Base-by-base conservation (phyloP, 30 jellyfish, hydroid and myxozoan species). In the Sanderia malayensis region DNA sequence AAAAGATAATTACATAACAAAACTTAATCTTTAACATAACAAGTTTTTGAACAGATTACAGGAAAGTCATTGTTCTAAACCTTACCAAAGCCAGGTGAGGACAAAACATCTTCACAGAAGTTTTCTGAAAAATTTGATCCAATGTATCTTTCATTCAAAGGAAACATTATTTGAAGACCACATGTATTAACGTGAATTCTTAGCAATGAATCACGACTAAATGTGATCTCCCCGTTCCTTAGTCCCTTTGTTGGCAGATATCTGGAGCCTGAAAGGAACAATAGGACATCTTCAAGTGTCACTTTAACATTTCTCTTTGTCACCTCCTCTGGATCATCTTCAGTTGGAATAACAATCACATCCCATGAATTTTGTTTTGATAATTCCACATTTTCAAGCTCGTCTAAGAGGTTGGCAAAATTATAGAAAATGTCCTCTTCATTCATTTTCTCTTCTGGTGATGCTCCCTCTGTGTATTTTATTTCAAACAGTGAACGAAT, bases 51-150 rank as follows among this genome's bases (percentile, higher is more conserved):
- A 37, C 52, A 37, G 13, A 37, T 4, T 37, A 13, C 52, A 4
- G 64, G 8, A 18, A 49, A 49, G 8, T 11, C 25, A 18, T 49
- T 49, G 64, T 9, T 49, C 24, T 49, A 49, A 4, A 49, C 64
- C 3, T 49, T 49, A 4, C 64, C 27, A 49, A 49, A 49, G 2
- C 27, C 11, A 18, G 64, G 64, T 49, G 64, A 49, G 24, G 64
- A 49, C 64, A 49, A 49, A 49, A 49, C 64, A 49, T 49, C 64
- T 24, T 49, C 64, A 49, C 64, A 49, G 18, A 49, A 49, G 64
- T 49, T 49, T 6, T 24, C 64, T 49, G 64, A 49, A 49, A 49
- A 49, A 9, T 49, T 3, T 9, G 64, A 24, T 11, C 27, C 64
- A 49, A 19, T 49, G 27, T 49, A 49, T 49, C 64, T 49, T 49